phyloP scores from a whole-genome alignment of 2,113 vertebrate species.

The Sula dactylatra region DNA sequence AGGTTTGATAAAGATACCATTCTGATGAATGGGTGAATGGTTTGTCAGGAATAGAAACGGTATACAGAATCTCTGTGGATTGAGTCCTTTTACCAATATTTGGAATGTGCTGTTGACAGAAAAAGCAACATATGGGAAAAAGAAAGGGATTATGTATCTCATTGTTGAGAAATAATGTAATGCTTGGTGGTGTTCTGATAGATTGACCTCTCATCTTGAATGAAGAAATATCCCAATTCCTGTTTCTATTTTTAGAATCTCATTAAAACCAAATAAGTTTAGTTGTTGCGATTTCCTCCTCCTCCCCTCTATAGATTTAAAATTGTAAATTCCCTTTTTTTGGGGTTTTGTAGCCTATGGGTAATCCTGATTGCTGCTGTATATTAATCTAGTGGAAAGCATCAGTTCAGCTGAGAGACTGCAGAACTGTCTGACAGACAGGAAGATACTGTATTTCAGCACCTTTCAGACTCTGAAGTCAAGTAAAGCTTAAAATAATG shows the following conservation, averaged over 20 bases:
- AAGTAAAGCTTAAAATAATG: neutral
- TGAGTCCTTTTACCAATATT: neutral
- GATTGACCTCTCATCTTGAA: neutral
- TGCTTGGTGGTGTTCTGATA: neutral
- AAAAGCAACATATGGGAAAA: neutral
- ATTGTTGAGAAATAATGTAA: neutral
- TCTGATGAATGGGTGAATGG: neutral
- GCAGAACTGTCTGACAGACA: neutral
- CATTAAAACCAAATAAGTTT: neutral
- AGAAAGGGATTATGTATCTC: neutral
- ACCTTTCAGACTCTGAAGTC: neutral
- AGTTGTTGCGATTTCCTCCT: neutral
- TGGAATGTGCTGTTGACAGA: neutral
- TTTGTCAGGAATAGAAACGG: neutral
- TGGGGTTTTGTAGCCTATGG: neutral
- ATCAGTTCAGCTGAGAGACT: neutral
- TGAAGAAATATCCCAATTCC: neutral
- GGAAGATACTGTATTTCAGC: neutral
- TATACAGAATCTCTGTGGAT: neutral
- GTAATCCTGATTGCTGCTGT: neutral
- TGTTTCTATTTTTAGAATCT: neutral
- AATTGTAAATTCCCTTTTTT: neutral
- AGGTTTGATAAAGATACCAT: neutral
- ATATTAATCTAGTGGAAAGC: neutral
- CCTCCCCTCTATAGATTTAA: neutral